Evolutionary conservation across 2,113 vertebrate species (phyloP), one percentile per base, ranked within the genome.

Genomic region (Spea bombifrons): DNA sequence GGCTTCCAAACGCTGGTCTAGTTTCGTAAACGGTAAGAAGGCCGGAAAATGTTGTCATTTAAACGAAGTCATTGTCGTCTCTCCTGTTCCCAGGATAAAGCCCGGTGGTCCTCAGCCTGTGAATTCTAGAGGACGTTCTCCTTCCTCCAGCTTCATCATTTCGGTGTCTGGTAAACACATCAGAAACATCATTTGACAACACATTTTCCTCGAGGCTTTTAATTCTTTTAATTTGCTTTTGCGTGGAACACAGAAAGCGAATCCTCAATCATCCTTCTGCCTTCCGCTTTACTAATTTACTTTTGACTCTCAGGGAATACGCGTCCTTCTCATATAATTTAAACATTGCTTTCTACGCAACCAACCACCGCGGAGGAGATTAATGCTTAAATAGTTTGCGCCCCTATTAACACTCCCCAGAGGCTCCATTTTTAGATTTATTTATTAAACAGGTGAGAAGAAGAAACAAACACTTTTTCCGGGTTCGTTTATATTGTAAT

Each of bases 331-430:
- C 57, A 15, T 63, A 30, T 61, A 10, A 73, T 73, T 73, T 73
- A 48, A 63, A 48, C 43, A 8, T 16, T 46, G 71, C 55, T 73
- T 44, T 63, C 52, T 50, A 59, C 52, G 61, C 71, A 15, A 44
- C 71, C 5, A 63, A 16, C 49, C 30, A 8, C 4, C 71, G 74
- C 70, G 6, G 57, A 61, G 7, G 0, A 48, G 66, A 76, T 49
- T 43, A 12, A 3, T 76, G 80, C 82, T 82, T 48, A 30, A 57
- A 52, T 52, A 77, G 15, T 0, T 30, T 6, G 66, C 8, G 74
- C 2, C 30, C 5, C 0, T 81, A 3, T 81, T 87, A 82, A 76
- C 83, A 83, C 67, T 7, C 78, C 71, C 49, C 49, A 3, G 1
- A 75, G 7, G 30, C 1, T 2, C 72, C 48, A 13, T 71, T n/a